These are phyloP conservation scores for Drosophila bipectinata DNA, from an alignment of 1,140 invertebrate genomes.

Conservation along the genomic window DNA sequence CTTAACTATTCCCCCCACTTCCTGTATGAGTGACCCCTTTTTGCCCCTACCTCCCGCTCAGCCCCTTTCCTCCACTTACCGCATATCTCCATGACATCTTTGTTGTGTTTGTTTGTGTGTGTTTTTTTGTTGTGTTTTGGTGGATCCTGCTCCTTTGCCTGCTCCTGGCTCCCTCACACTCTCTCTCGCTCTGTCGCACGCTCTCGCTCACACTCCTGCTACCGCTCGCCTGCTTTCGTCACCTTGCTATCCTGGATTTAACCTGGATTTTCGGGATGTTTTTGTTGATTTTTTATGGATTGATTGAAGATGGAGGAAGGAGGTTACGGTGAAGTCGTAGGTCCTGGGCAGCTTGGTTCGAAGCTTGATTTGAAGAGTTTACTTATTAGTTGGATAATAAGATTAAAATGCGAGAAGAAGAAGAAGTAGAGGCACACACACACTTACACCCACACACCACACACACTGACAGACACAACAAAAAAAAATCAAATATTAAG, in stretches of 20 bases:
- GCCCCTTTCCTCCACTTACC: conserved; percentile 55
- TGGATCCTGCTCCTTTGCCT: conserved; percentile 9
- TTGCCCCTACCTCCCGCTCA: background rate
- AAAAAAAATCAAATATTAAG: conserved; percentile 2
- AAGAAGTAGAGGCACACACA: conserved; percentile 6
- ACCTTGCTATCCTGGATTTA: conserved; percentile 7
- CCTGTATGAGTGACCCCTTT: conserved; percentile 9
- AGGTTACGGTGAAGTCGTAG: background rate
- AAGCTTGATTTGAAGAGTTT: conserved; percentile 20
- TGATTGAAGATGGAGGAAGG: conserved; percentile 14
- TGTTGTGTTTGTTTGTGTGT: conserved; percentile 34
- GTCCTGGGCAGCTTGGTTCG: conserved; percentile 2
- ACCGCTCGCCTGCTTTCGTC: conserved; percentile 12
- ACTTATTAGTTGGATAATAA: conserved; percentile 13
- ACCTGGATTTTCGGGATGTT: conserved; percentile 6
- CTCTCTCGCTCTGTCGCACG: background rate
- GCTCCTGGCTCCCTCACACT: conserved; percentile 21
- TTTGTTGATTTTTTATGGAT: conserved; percentile 4
- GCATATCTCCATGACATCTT: conserved; percentile 83
- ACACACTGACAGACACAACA: conserved; percentile 1
- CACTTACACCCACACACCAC: background rate
- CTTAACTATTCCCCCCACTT: conserved; percentile 1
- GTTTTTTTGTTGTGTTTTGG: conserved; percentile 28
- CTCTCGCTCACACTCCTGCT: conserved; percentile 31
- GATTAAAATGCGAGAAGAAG: conserved; percentile 30